A percentile compares a stretch with the other conserved stretches of the same genome.
Evolutionary conservation across 2,888 invertebrate species (phyloP).

Genomic region (Sabellastarte sp.): DNA sequence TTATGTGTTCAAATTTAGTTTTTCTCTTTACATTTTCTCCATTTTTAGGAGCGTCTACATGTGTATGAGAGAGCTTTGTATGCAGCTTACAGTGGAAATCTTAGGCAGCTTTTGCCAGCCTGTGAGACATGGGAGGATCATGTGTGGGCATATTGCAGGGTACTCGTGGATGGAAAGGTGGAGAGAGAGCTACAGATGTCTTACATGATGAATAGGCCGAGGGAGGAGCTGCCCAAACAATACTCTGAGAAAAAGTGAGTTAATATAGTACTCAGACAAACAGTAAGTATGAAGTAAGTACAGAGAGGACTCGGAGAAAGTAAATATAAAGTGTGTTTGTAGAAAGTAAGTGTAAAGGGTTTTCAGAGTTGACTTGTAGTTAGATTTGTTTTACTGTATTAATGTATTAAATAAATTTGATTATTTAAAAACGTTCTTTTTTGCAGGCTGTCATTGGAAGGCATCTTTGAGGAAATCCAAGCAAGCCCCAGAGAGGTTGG

Average conservation of each 20-base stretch:
- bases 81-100: conserved; percentile 79
- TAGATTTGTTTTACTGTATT: no score
- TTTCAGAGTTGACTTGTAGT: no score
- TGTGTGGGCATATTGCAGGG: conserved; percentile 79
- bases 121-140: conserved; percentile 85
- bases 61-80: conserved; percentile 67
- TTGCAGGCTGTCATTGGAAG: conserved; percentile 69
- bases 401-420: no score
- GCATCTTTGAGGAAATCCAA: conserved; percentile 70
- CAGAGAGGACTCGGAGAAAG: no score
- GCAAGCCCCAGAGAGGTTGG: conserved; percentile 66
- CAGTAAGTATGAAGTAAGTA: no score
- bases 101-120: conserved; percentile 73
- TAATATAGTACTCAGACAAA: no score
- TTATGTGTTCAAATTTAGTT: no score
- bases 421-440: no score
- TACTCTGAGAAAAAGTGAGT: conserved; percentile 49
- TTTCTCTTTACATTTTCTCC: no score
- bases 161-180: conserved; percentile 80
- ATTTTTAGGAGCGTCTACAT: conserved; percentile 40
- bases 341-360: no score
- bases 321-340: no score
- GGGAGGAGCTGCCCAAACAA: conserved; percentile 43
- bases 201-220: conserved; percentile 58
- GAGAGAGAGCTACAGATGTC: conserved; percentile 74